Evolutionary conservation across 2,888 invertebrate genomes (phyloP), one percentile per base, ranked within the genome.

Genomic region (Ametastegia equiseti): DNA sequence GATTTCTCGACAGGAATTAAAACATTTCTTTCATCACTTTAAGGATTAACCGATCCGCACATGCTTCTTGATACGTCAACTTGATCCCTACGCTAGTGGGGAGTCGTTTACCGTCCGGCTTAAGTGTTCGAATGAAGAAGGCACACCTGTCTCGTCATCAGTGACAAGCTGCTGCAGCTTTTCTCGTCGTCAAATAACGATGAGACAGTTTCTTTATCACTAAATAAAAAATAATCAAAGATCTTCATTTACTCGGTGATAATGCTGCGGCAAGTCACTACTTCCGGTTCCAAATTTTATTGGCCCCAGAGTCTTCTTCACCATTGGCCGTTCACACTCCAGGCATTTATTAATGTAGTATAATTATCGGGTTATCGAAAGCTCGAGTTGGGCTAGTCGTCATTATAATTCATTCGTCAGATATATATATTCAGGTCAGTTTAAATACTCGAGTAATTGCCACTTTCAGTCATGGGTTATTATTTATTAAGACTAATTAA

Each of bases 141-240:
- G 30, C 15, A 11, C 30, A 60, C 60, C 60, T 60, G 60, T 30
- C 60, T 60, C 23, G 60, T n/a, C n/a, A n/a, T 4, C 27, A 15
- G 30, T 60, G 60, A 60, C 60, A 60, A 60, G 11, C 60, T 30
- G 60, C 11, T 4, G 27, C 1, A 11, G 30, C 15, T 57, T 57
- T 1, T 19, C 57, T 33, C 33, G 6, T 63, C 1, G 13, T 30
- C 2, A 7, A 60, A 36, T 63, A 63, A 63, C 33, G 13, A 63
- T 7, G 63, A 2, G 15, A 69, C 69, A 42, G 4, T 9, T 69
- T 23, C 42, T 11, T 2, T 23, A 42, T 42, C 42, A 27, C 42
- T 23, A 13, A 69, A 69, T 42, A 27, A n/a, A 42, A 30, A 71
- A 27, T 45, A 71, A 71, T 45, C 69, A 27, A 71, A 45, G 47